Conservation (phyloP, 2,113 vertebrate genomes). For the Sylvilagus bachmani region DNA sequence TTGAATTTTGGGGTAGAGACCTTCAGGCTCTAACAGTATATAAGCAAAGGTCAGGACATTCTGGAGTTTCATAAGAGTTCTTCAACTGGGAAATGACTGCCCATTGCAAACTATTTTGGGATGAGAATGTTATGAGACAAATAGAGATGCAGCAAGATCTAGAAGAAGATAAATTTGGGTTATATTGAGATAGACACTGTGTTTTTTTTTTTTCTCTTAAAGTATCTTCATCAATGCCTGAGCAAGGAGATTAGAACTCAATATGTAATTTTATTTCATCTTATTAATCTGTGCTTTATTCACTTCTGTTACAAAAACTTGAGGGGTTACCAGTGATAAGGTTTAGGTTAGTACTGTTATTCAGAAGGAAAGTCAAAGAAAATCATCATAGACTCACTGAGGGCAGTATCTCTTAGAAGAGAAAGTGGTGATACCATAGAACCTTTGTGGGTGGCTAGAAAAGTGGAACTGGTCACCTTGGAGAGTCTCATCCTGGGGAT, state of each 20-base stretch:
- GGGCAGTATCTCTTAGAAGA: background rate
- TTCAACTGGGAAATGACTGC: background rate
- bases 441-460: background rate
- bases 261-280: background rate
- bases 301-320: background rate
- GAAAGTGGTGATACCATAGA: background rate
- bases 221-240: background rate
- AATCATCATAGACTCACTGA: background rate
- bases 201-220: background rate
- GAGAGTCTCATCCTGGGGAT: background rate
- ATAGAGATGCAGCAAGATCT: background rate
- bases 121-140: background rate
- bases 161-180: background rate
- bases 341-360: conserved; percentile 5
- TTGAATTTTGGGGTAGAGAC: background rate
- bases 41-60: background rate
- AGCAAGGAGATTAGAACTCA: background rate
- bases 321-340: background rate
- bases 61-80: background rate
- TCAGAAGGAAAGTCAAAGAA: background rate
- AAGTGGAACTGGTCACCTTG: background rate
- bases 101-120: background rate
- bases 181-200: background rate
- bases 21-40: background rate
- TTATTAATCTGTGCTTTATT: conserved; percentile 38